Evolutionary conservation across 2,888 invertebrate species (phyloP).

Genomic region (Nesidiocoris tenuis): DNA sequence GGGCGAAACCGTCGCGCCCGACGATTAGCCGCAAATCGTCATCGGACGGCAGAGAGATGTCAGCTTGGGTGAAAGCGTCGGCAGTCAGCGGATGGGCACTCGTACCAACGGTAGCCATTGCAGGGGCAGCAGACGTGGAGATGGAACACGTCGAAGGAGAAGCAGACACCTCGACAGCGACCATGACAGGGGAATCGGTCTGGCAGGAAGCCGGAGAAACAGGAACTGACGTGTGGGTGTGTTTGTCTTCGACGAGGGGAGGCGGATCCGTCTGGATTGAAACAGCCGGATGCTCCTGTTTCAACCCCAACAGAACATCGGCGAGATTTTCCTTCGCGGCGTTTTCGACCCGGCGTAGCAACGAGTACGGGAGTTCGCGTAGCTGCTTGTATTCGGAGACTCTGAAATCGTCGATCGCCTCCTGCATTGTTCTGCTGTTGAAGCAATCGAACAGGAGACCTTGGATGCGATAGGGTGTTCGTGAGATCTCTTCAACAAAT

Average conservation of each 20-base stretch:
- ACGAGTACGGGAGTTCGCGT: neutral
- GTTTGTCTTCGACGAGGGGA: neutral
- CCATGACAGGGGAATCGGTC: neutral
- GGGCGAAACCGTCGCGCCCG: neutral
- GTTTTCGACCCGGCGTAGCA: slow-evolving; percentile 10
- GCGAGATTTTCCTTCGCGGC: neutral
- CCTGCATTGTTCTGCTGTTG: neutral
- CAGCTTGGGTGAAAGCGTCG: slow-evolving; percentile 2
- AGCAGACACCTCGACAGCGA: neutral
- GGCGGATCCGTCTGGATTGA: neutral
- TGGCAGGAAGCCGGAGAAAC: neutral
- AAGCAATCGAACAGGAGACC: slow-evolving; percentile 7
- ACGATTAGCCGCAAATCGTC: neutral
- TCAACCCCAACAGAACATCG: neutral
- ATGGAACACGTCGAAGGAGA: neutral
- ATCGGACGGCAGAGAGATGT: neutral
- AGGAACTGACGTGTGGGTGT: neutral
- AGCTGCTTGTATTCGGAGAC: neutral
- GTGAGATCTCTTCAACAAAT: slow-evolving; percentile 4
- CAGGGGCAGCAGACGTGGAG: neutral
- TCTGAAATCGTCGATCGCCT: slow-evolving; percentile 1
- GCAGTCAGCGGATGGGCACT: neutral
- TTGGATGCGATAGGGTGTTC: neutral
- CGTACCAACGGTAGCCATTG: neutral
- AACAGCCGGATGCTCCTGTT: neutral